phyloP scores from a whole-genome alignment of 2,888 invertebrate genomes.

The Rhagonycha lutea region DNA sequence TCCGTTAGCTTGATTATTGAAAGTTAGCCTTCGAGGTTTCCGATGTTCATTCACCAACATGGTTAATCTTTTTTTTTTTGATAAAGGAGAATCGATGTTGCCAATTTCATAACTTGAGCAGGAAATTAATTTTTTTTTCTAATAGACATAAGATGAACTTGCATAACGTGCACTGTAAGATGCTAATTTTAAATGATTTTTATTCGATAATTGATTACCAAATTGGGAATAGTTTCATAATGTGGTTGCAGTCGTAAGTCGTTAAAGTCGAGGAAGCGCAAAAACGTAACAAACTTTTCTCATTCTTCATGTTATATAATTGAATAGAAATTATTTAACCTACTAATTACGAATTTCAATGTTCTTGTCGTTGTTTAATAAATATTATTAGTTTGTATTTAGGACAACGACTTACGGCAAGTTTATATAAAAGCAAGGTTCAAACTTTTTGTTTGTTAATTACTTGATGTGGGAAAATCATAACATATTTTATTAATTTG shows the following conservation, averaged over 20 bases:
- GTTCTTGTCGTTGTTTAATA: not conserved
- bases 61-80: not conserved
- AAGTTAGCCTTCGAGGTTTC: conserved; percentile 1
- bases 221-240: not conserved
- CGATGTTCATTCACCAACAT: not conserved
- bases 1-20: not conserved
- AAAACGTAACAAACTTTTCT: not conserved
- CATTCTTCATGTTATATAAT: conserved; percentile 13
- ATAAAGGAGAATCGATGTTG: not conserved
- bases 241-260: not conserved
- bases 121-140: not conserved
- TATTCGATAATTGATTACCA: not conserved
- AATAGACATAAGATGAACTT: not conserved
- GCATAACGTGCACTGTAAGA: not conserved
- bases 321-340: conserved; percentile 22
- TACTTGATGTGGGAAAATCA: not conserved
- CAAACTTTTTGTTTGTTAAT: not conserved
- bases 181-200: not conserved
- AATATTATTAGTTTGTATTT: not conserved
- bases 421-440: not conserved
- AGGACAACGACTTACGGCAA: not conserved
- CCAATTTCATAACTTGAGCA: not conserved
- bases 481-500: not conserved
- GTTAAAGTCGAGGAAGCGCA: not conserved
- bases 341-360: not conserved